Evolutionary conservation across 35 echinoderm and acorn worm species (phyloP), one percentile per base, ranked within the genome.

Genomic region (Amphiura filiformis): DNA sequence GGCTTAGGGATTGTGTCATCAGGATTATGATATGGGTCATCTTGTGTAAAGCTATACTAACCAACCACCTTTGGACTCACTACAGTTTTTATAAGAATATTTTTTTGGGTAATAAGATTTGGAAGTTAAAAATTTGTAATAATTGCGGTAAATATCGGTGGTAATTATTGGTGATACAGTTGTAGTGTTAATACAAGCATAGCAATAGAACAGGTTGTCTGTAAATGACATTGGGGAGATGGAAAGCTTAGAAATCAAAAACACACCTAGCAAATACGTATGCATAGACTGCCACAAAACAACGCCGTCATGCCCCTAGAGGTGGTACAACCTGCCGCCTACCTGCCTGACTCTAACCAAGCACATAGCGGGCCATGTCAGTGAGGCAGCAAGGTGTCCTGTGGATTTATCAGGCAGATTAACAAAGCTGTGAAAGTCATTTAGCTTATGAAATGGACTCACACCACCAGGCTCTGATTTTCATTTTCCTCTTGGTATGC

Each of bases 391-490:
- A 23, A 70, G 61, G 61, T 70, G 61, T 70, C 61, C 61, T 3
- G 28, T 30, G 26, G 61, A 70, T 70, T 70, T 70, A 70, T 23
- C 61, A n/a, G 28, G 15, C 28, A 70, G 61, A 70, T 70, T 70
- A 18, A 30, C 28, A 70, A 70, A 70, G 61, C 61, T 70, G 61
- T 70, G 61, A 70, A 70, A 70, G 61, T 70, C 61, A 70, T 70
- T 70, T 70, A 70, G 61, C 61, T 23, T 70, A 70, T 70, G 61
- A 70, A 70, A 70, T 70, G 61, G 61, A 70, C 61, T 70, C 61
- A 30, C 61, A 70, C 61, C 61, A 23, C 28, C 9, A 26, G 41
- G 41, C 41, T 47, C 17, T 47, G 17, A 47, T 47, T 47, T 47
- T 47, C 41, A 47, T 47, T n/a, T n/a, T n/a, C n/a, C n/a, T n/a